Base-by-base conservation (phyloP, 2,797 vertebrate genomes). In the Helostoma temminkii region DNA sequence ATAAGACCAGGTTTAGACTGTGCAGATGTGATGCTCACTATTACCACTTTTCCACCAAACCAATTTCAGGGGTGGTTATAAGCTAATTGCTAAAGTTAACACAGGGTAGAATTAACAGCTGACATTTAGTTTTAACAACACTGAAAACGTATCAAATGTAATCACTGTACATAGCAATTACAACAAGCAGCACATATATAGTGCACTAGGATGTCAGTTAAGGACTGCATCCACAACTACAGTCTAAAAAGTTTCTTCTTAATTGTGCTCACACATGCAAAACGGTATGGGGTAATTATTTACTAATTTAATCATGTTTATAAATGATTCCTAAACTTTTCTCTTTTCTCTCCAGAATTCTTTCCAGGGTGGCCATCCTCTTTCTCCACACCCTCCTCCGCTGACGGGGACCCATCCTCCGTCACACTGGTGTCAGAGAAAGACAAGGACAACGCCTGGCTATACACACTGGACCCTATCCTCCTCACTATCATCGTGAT, bases 401-500 rank as follows among this genome's bases (percentile, higher is more conserved):
- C 95, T 26, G 93, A 95, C 3, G 82, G 93, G 57, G 95, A 95
- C 57, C 95, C 95, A 46, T 93, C 96, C 6, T 88, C 91, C 0
- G 93, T 96, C 45, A 95, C 94, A 2, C 88, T 95, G 0, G 92
- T 95, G 32, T 93, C 96, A 1, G 95, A 96, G 80, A 96, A 96
- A 72, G 97, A 97, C 74, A 97, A 97, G 85, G 97, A 97, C 82
- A 97, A 96, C 71, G 96, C 92, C 85, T 98, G 97, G 97, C 93
- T 98, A 1, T 97, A 98, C 91, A 96, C 96, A 0, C 92, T 99
- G 81, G 98, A 99, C 75, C 98, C 98, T 63, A 98, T 99, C 88
- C 95, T 99, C 70, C 96, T 99, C 80, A 98, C 97, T 91, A 98
- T 99, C 90, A 99, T 99, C 10, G 97, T 97, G 6, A 98, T 99